Percentiles rank a stretch among this genome's conserved stretches.
Conservation (phyloP, 2,888 invertebrate genomes). For the Nephrotoma appendiculata region DNA sequence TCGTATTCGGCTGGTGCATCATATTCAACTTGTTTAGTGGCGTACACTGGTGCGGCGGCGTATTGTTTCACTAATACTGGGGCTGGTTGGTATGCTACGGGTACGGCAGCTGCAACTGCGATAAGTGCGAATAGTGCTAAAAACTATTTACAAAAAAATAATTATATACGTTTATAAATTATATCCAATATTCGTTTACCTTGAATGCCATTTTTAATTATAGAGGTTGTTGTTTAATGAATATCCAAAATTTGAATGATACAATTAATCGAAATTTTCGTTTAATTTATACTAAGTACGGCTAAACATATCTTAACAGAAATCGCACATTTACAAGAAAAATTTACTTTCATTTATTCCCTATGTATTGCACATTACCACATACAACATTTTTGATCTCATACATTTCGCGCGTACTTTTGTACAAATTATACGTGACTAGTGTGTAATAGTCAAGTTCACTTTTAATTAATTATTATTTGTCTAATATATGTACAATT, state of each 20-base stretch:
- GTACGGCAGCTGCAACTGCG: neutral
- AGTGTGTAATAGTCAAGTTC: neutral
- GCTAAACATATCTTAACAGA: neutral
- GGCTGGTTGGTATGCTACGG: neutral
- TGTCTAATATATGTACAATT: neutral
- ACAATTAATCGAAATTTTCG: neutral
- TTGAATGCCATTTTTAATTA: neutral
- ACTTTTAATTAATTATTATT: neutral
- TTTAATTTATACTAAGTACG: neutral
- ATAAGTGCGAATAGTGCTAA: neutral
- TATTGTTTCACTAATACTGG: constrained; percentile 1
- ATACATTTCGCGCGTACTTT: neutral
- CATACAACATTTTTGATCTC: neutral
- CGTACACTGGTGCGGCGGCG: neutral
- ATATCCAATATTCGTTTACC: neutral
- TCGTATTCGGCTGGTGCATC: constrained; percentile 34
- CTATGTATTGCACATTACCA: neutral
- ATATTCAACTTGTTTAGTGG: constrained; percentile 6
- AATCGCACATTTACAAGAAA: neutral
- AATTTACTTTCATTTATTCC: neutral
- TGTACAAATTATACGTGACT: neutral
- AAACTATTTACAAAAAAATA: neutral
- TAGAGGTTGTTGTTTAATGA: neutral
- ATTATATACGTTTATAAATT: neutral
- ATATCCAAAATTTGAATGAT: neutral